A percentile compares a stretch with the other conserved stretches of the same genome.
phyloP scores from a whole-genome alignment of 2,113 vertebrate genomes.

The Gracilinanus agilis region DNA sequence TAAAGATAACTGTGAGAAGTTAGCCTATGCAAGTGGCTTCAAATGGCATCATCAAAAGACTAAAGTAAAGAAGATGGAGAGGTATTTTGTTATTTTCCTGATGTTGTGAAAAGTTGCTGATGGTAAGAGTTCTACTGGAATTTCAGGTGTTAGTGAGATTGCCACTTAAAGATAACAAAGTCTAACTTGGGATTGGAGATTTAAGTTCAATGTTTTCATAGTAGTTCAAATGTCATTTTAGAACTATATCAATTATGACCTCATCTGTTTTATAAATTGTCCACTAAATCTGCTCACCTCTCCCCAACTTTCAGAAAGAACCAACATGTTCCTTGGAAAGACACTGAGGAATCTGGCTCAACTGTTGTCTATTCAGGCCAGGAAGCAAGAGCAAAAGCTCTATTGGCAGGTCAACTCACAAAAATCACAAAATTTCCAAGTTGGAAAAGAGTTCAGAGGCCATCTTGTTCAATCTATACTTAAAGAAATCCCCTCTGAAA shows the following conservation, averaged over 20 bases:
- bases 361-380: background rate
- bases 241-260: background rate
- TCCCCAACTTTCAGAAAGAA: constrained; percentile 20
- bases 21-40: background rate
- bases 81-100: background rate
- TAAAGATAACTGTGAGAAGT: background rate
- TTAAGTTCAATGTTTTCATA: background rate
- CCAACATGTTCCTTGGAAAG: constrained; percentile 34
- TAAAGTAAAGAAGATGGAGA: background rate
- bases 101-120: background rate
- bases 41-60: background rate
- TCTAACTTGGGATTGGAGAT: background rate
- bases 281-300: constrained; percentile 13
- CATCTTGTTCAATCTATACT: background rate
- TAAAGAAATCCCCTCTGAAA: constrained; percentile 35
- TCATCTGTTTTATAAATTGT: background rate
- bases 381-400: constrained; percentile 29
- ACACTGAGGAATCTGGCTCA: background rate
- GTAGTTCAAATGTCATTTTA: constrained; percentile 16
- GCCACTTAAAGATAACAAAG: background rate
- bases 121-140: background rate
- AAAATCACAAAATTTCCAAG: background rate
- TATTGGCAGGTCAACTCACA: constrained; percentile 14
- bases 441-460: background rate
- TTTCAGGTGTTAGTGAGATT: background rate